phyloP scores from a whole-genome alignment of 2,797 vertebrate species.

The Eutrigla gurnardus region DNA sequence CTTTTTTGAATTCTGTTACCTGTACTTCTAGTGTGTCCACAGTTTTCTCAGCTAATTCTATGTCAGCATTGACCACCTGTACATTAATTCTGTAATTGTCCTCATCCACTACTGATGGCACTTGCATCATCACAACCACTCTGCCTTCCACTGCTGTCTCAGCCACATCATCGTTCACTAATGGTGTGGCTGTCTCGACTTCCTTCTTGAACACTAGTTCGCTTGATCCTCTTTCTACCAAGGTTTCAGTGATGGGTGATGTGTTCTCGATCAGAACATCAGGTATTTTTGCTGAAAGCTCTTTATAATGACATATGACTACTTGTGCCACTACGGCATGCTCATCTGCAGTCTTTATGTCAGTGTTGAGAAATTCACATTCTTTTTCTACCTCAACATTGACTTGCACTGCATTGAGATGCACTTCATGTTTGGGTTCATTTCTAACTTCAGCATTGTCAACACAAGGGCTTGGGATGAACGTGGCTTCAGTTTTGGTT shows the following conservation, averaged over 20 bases:
- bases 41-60: constrained; percentile 42
- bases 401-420: constrained; percentile 30
- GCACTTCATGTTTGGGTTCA: constrained; percentile 43
- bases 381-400: constrained; percentile 12
- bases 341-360: constrained; percentile 24
- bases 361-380: constrained; percentile 23
- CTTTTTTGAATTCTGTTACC: constrained; percentile 42
- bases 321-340: constrained; percentile 28
- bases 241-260: constrained; percentile 42
- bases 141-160: constrained; percentile 52
- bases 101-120: constrained; percentile 36
- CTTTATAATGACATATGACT: constrained; percentile 28
- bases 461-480: neutral
- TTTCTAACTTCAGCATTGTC: constrained; percentile 34
- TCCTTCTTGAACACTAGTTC: constrained; percentile 41
- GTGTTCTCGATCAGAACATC: constrained; percentile 37
- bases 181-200: constrained; percentile 52
- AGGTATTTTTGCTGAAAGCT: constrained; percentile 32
- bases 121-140: constrained; percentile 56
- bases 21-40: constrained; percentile 52
- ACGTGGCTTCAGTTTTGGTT: constrained; percentile 3
- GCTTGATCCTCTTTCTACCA: constrained; percentile 18
- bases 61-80: constrained; percentile 43
- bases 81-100: constrained; percentile 60
- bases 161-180: constrained; percentile 36